Percentiles rank a stretch among this genome's conserved stretches.
phyloP scores from a whole-genome alignment of 2,888 invertebrate species.

The Drosophila eohydei region DNA sequence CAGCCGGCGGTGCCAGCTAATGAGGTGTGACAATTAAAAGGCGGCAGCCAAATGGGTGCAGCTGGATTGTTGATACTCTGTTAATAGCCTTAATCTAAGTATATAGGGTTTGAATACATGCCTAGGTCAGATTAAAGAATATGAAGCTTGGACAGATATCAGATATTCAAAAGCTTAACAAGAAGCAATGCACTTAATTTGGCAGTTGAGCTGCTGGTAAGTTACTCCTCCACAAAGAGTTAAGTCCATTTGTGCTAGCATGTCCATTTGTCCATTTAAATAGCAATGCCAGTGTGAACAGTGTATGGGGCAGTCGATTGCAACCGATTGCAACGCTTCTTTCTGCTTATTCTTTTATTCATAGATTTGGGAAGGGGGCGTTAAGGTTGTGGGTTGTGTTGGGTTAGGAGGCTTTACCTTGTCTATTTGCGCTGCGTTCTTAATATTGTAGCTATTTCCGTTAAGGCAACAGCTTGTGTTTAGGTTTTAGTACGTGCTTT shows the following conservation, averaged over 20 bases:
- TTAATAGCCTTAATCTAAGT: not conserved
- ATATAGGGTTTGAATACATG: slow-evolving; percentile 14
- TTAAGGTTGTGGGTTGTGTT: not conserved
- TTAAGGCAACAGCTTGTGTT: slow-evolving; percentile 16
- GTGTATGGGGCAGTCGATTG: not conserved
- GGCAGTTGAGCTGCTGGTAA: too few species aligned
- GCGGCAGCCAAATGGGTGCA: slow-evolving; percentile 30
- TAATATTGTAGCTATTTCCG: slow-evolving; percentile 16
- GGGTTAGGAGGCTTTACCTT: slow-evolving; percentile 30
- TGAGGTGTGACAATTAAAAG: slow-evolving; percentile 75
- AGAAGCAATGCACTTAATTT: too few species aligned
- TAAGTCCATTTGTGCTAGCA: too few species aligned
- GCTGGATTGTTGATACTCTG: slow-evolving; percentile 27
- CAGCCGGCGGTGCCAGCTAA: slow-evolving; percentile 54
- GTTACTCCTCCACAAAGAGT: too few species aligned
- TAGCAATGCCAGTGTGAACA: not conserved
- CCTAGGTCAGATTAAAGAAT: not conserved
- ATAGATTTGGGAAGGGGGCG: not conserved
- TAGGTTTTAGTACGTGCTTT: slow-evolving; percentile 33
- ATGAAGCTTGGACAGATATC: not conserved
- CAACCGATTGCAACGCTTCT: not conserved
- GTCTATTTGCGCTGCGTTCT: slow-evolving; percentile 14
- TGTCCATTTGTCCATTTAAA: not conserved
- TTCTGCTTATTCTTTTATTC: not conserved
- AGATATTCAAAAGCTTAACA: not conserved